Conservation (phyloP, 2,888 invertebrate genomes). For the Diarsia brunnea region DNA sequence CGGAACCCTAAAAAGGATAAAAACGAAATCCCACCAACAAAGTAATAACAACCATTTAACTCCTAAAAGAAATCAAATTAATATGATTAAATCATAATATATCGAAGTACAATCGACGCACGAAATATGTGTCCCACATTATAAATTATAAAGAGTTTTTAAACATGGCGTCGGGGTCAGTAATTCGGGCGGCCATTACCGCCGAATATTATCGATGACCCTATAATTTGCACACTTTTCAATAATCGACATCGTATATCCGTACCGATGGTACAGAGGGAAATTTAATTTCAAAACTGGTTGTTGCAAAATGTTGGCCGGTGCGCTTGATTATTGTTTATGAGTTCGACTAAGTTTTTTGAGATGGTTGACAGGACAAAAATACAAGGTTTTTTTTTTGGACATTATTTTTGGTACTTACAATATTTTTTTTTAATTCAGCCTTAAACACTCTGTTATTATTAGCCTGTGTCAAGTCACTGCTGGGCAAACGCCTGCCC, state of each 20-base stretch:
- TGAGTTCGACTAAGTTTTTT: slow-evolving; percentile 48
- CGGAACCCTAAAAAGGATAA: too few relatives aligned
- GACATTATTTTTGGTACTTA: too few relatives aligned
- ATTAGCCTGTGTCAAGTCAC: too few relatives aligned
- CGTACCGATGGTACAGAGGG: slow-evolving; percentile 66
- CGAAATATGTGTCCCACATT: slow-evolving; percentile 74
- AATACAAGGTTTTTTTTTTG: neutral
- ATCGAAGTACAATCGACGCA: slow-evolving; percentile 59
- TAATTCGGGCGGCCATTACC: slow-evolving; percentile 73
- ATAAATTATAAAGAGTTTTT: slow-evolving; percentile 81
- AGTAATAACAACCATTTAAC: slow-evolving; percentile 61
- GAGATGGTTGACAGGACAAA: slow-evolving; percentile 51
- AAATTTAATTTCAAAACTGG: slow-evolving; percentile 69
- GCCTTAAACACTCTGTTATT: too few relatives aligned
- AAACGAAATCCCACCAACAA: slow-evolving; percentile 18
- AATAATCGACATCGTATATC: slow-evolving; percentile 77
- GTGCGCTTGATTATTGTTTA: slow-evolving; percentile 65
- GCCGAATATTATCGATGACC: slow-evolving; percentile 74
- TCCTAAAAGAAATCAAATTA: slow-evolving; percentile 61
- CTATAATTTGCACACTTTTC: slow-evolving; percentile 85
- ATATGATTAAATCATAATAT: slow-evolving; percentile 66
- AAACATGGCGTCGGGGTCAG: slow-evolving; percentile 76
- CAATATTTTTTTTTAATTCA: neutral
- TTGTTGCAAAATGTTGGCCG: slow-evolving; percentile 58
- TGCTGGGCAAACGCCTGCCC: too few relatives aligned